These are phyloP conservation scores for Aspiorhynchus laticeps DNA, from an alignment of 2,113 vertebrate genomes.

Conservation along the genomic window DNA sequence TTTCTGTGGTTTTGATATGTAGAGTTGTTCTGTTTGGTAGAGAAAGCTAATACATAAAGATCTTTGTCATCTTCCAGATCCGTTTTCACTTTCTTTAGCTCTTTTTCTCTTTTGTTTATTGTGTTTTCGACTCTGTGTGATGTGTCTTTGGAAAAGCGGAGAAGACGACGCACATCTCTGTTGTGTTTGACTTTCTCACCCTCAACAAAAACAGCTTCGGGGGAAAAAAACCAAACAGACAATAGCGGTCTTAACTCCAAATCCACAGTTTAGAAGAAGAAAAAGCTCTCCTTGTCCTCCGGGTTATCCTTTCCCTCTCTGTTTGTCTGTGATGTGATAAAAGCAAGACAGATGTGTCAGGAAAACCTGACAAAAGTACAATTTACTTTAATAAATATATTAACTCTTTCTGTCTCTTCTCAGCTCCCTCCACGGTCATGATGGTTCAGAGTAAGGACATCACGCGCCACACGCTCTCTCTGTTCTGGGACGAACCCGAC, in stretches of 20 bases:
- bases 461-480: constrained; percentile 91
- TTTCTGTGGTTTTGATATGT: background rate
- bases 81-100: background rate
- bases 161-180: background rate
- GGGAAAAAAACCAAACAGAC: constrained; percentile 50
- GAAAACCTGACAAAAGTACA: constrained; percentile 32
- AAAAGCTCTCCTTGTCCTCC: constrained; percentile 19
- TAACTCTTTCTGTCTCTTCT: constrained; percentile 38
- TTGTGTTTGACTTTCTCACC: constrained; percentile 65
- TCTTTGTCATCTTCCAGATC: background rate
- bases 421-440: constrained; percentile 92
- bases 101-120: constrained; percentile 4
- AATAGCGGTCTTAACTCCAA: constrained; percentile 39
- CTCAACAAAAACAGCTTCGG: constrained; percentile 59
- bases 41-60: background rate
- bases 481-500: constrained; percentile 94
- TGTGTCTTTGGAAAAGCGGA: constrained; percentile 21
- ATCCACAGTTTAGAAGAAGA: constrained; percentile 17
- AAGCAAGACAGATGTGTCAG: constrained; percentile 10
- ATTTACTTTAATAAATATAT: constrained; percentile 23
- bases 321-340: constrained; percentile 16
- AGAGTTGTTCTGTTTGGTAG: background rate
- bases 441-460: constrained; percentile 95
- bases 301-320: background rate
- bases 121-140: background rate